phyloP scores from a whole-genome alignment of 2,797 vertebrate species.

The Pseudochirops cupreus region DNA sequence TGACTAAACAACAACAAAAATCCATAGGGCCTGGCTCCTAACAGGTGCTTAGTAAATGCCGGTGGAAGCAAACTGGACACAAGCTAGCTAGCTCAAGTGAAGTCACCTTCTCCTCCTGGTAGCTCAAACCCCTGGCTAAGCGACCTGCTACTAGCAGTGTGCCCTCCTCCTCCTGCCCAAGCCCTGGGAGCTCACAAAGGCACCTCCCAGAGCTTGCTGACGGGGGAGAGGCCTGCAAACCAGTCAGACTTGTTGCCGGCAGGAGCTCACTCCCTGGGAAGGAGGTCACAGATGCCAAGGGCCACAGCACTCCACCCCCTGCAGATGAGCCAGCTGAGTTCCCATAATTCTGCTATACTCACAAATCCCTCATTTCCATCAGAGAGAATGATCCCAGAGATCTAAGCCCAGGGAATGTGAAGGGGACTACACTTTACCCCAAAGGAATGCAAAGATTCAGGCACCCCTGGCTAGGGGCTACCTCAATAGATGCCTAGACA shows the following conservation, averaged over 20 bases:
- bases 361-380: neutral
- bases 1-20: neutral
- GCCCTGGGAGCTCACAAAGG: neutral
- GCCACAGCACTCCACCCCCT: neutral
- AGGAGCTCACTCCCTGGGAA: constrained; percentile 43
- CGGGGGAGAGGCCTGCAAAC: constrained; percentile 64
- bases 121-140: neutral
- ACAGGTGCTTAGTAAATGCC: neutral
- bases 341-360: neutral
- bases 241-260: constrained; percentile 68
- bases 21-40: neutral
- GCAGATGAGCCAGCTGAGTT: neutral
- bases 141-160: neutral
- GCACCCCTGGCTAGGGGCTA: neutral
- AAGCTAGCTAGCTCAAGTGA: neutral
- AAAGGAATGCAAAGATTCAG: neutral
- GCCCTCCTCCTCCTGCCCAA: neutral
- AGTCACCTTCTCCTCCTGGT: neutral
- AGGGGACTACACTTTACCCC: neutral
- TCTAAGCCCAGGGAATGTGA: neutral
- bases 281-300: constrained; percentile 61
- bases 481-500: neutral
- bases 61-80: constrained; percentile 2
- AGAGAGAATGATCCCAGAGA: neutral
- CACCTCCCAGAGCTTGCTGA: neutral